These are phyloP conservation scores for Pegoplata infirma DNA, from an alignment of 2,888 invertebrate species.

Conservation along the genomic window DNA sequence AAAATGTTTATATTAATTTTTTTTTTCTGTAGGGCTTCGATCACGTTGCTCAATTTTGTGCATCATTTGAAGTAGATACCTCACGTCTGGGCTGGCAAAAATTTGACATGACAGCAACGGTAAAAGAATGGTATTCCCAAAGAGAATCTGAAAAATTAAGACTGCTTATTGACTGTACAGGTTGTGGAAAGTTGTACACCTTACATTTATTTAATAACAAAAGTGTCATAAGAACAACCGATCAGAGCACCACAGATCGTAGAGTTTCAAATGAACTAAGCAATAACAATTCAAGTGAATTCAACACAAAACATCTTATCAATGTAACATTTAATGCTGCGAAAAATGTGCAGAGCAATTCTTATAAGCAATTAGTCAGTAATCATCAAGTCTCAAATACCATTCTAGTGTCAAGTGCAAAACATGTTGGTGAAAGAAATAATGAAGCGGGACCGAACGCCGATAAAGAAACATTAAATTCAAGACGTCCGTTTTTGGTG, in stretches of 20 bases:
- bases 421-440: conserved; percentile 23
- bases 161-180: conserved; percentile 90
- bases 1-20: not conserved
- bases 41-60: conserved; percentile 80
- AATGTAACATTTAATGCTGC: conserved; percentile 6
- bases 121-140: conserved; percentile 85
- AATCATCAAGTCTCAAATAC: not conserved
- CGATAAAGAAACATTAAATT: conserved; percentile 78
- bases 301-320: conserved; percentile 22
- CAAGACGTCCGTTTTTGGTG: conserved; percentile 90
- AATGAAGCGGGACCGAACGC: conserved; percentile 26
- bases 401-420: conserved; percentile 58
- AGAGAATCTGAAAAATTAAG: conserved; percentile 80
- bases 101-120: conserved; percentile 88
- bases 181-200: conserved; percentile 86
- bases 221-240: not conserved
- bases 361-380: conserved; percentile 53
- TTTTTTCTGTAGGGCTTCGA: conserved; percentile 80
- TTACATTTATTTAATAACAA: conserved; percentile 80
- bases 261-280: conserved; percentile 2
- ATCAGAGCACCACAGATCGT: not conserved
- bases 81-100: conserved; percentile 90
- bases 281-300: not conserved
- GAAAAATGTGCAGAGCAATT: not conserved
- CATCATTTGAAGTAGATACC: conserved; percentile 81